Evolutionary conservation across 2,113 vertebrate species (phyloP), one percentile per base, ranked within the genome.

Genomic region (Grammomys dolichurus): DNA sequence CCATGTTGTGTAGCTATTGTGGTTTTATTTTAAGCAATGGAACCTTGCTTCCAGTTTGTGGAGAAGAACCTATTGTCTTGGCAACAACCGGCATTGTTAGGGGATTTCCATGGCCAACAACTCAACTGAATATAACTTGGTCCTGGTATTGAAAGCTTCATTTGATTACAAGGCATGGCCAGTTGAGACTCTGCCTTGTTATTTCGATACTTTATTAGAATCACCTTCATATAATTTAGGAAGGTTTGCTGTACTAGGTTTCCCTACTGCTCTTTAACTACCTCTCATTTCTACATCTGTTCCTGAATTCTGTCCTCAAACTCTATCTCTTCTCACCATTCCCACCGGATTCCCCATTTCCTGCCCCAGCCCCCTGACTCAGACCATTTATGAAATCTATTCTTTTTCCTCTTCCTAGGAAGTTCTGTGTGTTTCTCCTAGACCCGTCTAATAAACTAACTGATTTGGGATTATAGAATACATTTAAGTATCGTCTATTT

Each of bases 291-390:
- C 7, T 46, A 13, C 40, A 11, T 77, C 6, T 77, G 14, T 46
- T 6, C 46, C 43, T 77, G 5, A 13, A 77, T 31, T 77, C 75
- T 77, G 7, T 31, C 5, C 22, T 11, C 13, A 13, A 48, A 48
- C 13, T 6, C 6, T 14, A 77, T 48, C 43, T 76, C 26, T 12
- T 69, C 22, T 24, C 4, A 46, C 5, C 5, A 46, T 77, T 77
- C 0, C 13, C 3, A 48, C 13, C 0, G 7, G 26, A 48, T 77
- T 31, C 24, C 26, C 26, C 13, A 77, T 1, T 48, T 48, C 12
- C 2, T 26, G 48, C 7, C 0, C 24, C 26, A 65, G 51, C 26
- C 26, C 26, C 8, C 13, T 28, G 12, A 2, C 26, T 14, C 6
- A 48, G 12, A 48, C 43, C 13, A 48, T 46, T 6, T 1, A 17